phyloP scores from a whole-genome alignment of 2,888 invertebrate genomes.

The Pyrocoelia pectoralis region DNA sequence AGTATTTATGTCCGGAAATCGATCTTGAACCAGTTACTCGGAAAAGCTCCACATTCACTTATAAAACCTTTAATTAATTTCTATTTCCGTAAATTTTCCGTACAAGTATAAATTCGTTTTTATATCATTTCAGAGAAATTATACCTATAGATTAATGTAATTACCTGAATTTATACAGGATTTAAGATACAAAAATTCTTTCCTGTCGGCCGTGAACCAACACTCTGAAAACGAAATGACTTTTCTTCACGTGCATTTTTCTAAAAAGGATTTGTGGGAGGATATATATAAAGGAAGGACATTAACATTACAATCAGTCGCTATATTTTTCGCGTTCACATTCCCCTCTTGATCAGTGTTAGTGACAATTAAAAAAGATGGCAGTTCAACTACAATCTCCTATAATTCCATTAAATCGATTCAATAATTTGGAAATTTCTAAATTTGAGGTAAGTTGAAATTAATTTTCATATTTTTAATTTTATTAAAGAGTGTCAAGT shows the following conservation, averaged over 20 bases:
- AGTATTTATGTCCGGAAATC: conserved; percentile 9
- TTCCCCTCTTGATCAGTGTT: not conserved
- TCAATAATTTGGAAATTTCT: conserved; percentile 49
- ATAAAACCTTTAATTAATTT: not conserved
- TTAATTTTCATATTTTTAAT: conserved; percentile 9
- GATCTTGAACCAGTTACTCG: conserved; percentile 2
- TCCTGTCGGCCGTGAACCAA: conserved; percentile 22
- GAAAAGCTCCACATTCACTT: conserved; percentile 7
- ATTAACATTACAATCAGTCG: conserved; percentile 22
- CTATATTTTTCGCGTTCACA: not conserved
- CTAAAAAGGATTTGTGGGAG: conserved; percentile 18
- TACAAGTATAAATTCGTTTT: no score
- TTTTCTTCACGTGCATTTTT: conserved; percentile 16
- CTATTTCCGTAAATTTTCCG: not conserved
- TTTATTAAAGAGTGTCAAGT: not conserved
- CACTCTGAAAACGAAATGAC: conserved; percentile 7
- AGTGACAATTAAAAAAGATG: conserved; percentile 40
- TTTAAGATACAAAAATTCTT: conserved; percentile 2
- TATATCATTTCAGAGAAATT: not conserved
- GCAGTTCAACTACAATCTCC: conserved; percentile 47
- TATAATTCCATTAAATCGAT: conserved; percentile 49
- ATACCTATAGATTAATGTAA: not conserved
- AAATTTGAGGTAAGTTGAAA: conserved; percentile 49
- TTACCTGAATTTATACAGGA: not conserved
- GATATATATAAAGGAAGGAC: conserved; percentile 25